Base-by-base conservation (phyloP, 2,888 invertebrate species). In the Luperina nickerlii region DNA sequence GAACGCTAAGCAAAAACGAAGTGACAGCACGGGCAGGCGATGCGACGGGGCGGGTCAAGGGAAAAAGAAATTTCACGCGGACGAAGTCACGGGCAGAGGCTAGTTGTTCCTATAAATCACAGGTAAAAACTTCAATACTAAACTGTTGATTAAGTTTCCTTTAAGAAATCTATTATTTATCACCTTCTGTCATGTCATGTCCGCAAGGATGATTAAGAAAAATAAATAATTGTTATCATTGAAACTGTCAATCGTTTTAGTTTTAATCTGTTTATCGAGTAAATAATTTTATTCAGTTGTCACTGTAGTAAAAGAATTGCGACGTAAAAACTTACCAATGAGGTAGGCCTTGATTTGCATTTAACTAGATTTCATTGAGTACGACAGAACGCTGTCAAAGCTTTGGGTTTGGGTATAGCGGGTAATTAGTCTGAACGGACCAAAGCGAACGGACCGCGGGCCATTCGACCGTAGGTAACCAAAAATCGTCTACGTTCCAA, bases 161-260 rank as follows among this genome's bases (percentile, higher is more conserved):
- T 78, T 73, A 69, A 78, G n/a, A 32, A 32, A 73, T 69, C 57
- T 57, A 81, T 77, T 77, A 68, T 71, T 84, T 68, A 80, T 84
- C 45, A 48, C 32, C 54, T 73, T 66, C 74, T 75, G 11, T 54
- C 60, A 65, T 68, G 72, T 62, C n/a, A 72, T n/a, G 67, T 72
- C 68, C n/a, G 45, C 77, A 84, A 84, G 84, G 84, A 72, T 66
- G 60, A 71, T 60, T 71, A 45, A 24, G 66, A 68, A 72, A 57
- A 65, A 80, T 80, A 51, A 68, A 80, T 80, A 68, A 80, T 80
- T 42, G 45, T 11, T 20, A 45, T 72, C 38, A 74, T 66, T 81
- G 62, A 32, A 79, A 51, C 38, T 63, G 74, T 74, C 81, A 80
- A 54, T 66, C 71, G 65, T 48, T 84, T 63, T 54, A 60, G 27